Conservation (phyloP, 2,113 vertebrate species). For the Brachyhypopomus gauderio region DNA sequence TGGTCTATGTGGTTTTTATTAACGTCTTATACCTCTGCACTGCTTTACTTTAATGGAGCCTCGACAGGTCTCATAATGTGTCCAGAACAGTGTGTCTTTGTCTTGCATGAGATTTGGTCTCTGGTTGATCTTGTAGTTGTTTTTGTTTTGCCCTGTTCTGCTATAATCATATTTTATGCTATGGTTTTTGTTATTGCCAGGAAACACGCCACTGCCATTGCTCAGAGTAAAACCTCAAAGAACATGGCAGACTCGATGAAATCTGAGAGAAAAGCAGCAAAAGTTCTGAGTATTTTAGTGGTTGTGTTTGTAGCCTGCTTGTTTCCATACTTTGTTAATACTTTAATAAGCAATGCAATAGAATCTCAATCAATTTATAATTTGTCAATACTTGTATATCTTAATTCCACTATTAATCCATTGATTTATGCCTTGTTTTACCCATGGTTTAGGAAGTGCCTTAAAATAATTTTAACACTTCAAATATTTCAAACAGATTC, state of each 20-base stretch:
- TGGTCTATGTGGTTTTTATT: conserved; percentile 20
- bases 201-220: conserved; percentile 59
- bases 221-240: neutral
- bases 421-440: conserved; percentile 58
- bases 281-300: conserved; percentile 48
- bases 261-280: conserved; percentile 51
- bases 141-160: conserved; percentile 44
- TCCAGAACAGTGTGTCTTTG: conserved; percentile 15
- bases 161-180: conserved; percentile 39
- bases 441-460: conserved; percentile 55
- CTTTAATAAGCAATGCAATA: conserved; percentile 2
- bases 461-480: conserved; percentile 59
- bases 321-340: conserved; percentile 41
- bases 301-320: conserved; percentile 43
- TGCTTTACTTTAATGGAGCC: conserved; percentile 31
- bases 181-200: conserved; percentile 45
- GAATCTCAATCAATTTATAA: neutral
- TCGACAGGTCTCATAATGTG: conserved; percentile 49
- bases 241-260: neutral
- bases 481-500: conserved; percentile 40
- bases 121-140: conserved; percentile 47
- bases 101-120: conserved; percentile 20
- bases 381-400: neutral
- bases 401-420: conserved; percentile 58
- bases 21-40: conserved; percentile 21